Percentiles rank a stretch among this genome's conserved stretches.
Conservation (phyloP, 37 sponge, comb jelly and placozoan species). For the Amphimedon queenslandica region DNA sequence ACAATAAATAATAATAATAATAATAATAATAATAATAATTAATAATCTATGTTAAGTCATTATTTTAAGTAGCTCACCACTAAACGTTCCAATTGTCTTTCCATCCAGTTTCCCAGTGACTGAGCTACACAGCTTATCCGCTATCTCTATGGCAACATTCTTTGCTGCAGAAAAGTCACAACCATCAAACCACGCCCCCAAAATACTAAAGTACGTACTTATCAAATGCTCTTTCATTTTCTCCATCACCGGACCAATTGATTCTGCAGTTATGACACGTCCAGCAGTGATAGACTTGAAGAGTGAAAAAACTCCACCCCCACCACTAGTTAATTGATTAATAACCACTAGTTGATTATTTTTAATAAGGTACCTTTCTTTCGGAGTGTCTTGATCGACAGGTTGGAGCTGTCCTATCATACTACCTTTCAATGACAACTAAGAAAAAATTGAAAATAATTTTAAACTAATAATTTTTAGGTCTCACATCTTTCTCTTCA, state of each 20-base stretch:
- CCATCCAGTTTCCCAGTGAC: conserved; percentile 81
- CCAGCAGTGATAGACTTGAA: conserved; percentile 77
- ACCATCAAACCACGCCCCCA: neutral
- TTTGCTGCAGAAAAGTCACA: conserved; percentile 32
- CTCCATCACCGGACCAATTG: conserved; percentile 75
- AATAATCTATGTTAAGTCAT: too few species aligned
- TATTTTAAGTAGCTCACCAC: conserved; percentile 22
- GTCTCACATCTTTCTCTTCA: neutral
- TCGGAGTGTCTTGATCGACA: neutral
- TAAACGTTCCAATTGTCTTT: conserved; percentile 79
- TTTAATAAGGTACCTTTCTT: too few species aligned
- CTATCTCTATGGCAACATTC: conserved; percentile 91
- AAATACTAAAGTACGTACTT: conserved; percentile 13
- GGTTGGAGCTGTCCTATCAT: conserved; percentile 47
- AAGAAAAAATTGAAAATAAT: neutral
- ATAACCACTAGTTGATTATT: conserved; percentile 2
- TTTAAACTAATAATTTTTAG: neutral
- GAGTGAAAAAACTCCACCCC: conserved; percentile 80
- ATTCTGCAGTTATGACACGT: conserved; percentile 66
- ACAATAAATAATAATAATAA: neutral
- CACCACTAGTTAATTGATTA: conserved; percentile 5
- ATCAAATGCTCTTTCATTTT: conserved; percentile 94
- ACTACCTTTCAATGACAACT: conserved; percentile 33
- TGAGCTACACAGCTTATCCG: conserved; percentile 79
- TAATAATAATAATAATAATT: neutral